Percentiles rank a stretch among this genome's conserved stretches.
Conservation (phyloP, 2,797 vertebrate genomes). For the Gallirallus australis region DNA sequence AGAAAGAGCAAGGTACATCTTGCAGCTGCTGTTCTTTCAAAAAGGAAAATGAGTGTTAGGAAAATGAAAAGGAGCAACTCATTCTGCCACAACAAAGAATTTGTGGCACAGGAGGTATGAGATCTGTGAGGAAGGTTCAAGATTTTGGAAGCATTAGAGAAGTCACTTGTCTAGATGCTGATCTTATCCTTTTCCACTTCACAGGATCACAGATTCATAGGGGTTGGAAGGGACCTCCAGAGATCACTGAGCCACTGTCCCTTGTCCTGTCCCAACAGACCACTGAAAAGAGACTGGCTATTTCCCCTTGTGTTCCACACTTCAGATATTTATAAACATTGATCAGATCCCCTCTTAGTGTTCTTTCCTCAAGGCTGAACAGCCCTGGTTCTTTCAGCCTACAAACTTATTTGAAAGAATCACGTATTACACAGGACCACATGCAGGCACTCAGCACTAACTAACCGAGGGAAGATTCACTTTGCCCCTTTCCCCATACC, state of each 20-base stretch:
- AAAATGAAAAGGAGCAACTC: not conserved
- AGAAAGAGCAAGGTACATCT: not conserved
- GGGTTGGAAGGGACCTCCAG: too few relatives aligned
- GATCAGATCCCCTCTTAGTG: too few relatives aligned
- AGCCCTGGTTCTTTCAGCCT: too few relatives aligned
- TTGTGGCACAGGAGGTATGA: not conserved
- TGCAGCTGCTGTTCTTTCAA: not conserved
- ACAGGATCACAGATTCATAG: too few relatives aligned
- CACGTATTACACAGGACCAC: not conserved
- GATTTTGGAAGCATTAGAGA: not conserved
- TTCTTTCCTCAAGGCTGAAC: too few relatives aligned
- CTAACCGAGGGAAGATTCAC: not conserved
- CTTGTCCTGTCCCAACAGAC: too few relatives aligned
- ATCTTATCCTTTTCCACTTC: not conserved
- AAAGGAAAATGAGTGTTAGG: not conserved
- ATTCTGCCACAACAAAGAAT: not conserved
- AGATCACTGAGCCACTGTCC: too few relatives aligned
- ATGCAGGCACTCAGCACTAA: not conserved
- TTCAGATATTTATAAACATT: too few relatives aligned
- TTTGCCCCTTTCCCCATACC: not conserved
- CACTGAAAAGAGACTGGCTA: too few relatives aligned
- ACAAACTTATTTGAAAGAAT: not conserved
- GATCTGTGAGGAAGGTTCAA: not conserved
- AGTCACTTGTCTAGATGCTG: not conserved
- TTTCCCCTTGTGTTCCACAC: too few relatives aligned